Conservation (phyloP, 2,888 invertebrate genomes). For the Mesorhabditis belari region DNA sequence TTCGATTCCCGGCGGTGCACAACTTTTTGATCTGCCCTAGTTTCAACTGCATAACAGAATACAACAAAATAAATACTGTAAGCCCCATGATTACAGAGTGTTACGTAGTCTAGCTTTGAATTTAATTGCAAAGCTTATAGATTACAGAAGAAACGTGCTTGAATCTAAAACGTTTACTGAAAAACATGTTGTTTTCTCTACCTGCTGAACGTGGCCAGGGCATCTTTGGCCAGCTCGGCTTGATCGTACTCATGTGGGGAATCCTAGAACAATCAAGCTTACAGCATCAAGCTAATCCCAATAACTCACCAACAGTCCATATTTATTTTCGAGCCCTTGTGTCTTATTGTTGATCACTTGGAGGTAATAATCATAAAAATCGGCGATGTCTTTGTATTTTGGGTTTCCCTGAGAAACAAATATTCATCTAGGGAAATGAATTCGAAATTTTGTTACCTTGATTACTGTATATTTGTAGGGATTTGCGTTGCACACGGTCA, state of each 20-base stretch:
- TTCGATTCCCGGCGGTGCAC: too few relatives aligned
- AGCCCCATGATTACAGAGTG: too few relatives aligned
- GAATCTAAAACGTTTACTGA: too few relatives aligned
- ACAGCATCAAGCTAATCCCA: not conserved
- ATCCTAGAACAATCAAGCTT: not conserved
- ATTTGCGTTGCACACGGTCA: constrained; percentile 36
- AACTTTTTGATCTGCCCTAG: too few relatives aligned
- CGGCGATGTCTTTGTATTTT: not conserved
- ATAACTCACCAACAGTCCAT: not conserved
- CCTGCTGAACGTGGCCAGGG: not conserved
- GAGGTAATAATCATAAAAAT: not conserved
- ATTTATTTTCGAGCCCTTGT: not conserved
- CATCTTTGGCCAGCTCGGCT: not conserved
- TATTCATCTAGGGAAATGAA: not conserved
- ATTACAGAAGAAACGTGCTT: too few relatives aligned
- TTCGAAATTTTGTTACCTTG: constrained; percentile 4
- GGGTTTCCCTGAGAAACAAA: not conserved
- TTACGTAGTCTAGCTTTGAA: too few relatives aligned
- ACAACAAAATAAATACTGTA: too few relatives aligned
- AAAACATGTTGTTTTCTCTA: too few relatives aligned
- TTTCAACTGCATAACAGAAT: too few relatives aligned
- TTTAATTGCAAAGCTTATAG: too few relatives aligned
- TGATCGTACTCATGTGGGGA: not conserved
- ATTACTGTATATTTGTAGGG: constrained; percentile 25
- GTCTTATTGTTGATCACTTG: not conserved